Conservation (phyloP, 1,140 invertebrate species). For the Eriocheir sinensis region DNA sequence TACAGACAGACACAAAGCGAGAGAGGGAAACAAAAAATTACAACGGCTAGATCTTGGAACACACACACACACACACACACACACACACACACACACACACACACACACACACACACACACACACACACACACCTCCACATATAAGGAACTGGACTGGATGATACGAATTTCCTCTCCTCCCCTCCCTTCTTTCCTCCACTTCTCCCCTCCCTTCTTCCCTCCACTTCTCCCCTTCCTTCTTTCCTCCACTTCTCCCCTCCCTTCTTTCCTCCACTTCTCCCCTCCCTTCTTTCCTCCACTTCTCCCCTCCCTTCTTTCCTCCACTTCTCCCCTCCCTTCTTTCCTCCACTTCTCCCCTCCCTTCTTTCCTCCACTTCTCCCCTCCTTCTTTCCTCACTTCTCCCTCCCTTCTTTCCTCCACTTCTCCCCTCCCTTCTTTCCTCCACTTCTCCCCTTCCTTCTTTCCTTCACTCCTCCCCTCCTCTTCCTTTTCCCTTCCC, state of each 20-base stretch:
- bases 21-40: not conserved
- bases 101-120: conserved; percentile 3
- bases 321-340: not conserved
- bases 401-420: not conserved
- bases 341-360: not conserved
- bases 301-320: conserved; percentile 10
- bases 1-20: not conserved
- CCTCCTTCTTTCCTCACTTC: not conserved
- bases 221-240: not conserved
- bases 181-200: not conserved
- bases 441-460: too few relatives aligned
- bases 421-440: too few relatives aligned
- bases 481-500: too few relatives aligned
- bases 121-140: too few relatives aligned
- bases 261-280: not conserved
- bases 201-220: not conserved
- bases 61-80: not conserved
- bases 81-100: not conserved
- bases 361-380: not conserved
- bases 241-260: not conserved
- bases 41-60: not conserved
- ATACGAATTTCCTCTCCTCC: not conserved
- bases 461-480: too few relatives aligned
- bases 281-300: not conserved
- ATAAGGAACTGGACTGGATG: not conserved